Evolutionary conservation across 2,797 vertebrate genomes (phyloP), one percentile per base, ranked within the genome.

Genomic region (Scarus forsteni): DNA sequence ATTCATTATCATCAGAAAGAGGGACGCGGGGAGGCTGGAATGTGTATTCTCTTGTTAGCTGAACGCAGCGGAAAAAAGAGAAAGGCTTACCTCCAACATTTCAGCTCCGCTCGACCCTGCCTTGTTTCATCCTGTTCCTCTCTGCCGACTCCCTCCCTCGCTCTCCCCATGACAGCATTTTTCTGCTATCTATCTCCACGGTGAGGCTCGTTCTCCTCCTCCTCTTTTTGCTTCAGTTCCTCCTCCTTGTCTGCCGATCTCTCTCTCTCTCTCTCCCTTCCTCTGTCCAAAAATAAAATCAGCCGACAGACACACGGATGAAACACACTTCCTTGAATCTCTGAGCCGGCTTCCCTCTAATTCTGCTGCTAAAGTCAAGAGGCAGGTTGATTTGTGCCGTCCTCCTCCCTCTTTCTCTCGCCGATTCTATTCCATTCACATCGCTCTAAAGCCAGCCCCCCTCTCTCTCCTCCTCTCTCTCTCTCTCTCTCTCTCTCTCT

Each of bases 391-490:
- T 93, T 88, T 92, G 91, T 80, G 85, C 88, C 52, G 86, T 86
- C 88, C 89, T 90, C 89, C 86, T 87, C 80, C 87, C 81, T 83
- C 85, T 84, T 77, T 80, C 84, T 49, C 80, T 54, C 85, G 88
- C 91, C 89, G 91, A 85, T 87, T 93, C 90, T 87, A 90, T 91
- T 93, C 92, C 93, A 94, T 94, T 94, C 93, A 94, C 93, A 93
- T 93, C 91, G 87, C 86, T 85, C 83, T 83, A 89, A 89, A 89
- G 89, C 93, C 89, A 83, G 85, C 92, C 91, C 92, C 88, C 87
- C 90, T 88, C 88, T 87, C 73, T 80, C 88, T 65, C 85, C 77
- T 80, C 71, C 86, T 82, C 85, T 67, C 66, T 64, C 79, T 43
- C 80, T 62, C 80, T 51, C 77, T 60, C 83, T 71, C 83, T 60